Percentiles rank a stretch among this genome's conserved stretches.
These are phyloP conservation scores for Ptyas mucosa DNA, from an alignment of 2,113 vertebrate species.

Conservation along the genomic window DNA sequence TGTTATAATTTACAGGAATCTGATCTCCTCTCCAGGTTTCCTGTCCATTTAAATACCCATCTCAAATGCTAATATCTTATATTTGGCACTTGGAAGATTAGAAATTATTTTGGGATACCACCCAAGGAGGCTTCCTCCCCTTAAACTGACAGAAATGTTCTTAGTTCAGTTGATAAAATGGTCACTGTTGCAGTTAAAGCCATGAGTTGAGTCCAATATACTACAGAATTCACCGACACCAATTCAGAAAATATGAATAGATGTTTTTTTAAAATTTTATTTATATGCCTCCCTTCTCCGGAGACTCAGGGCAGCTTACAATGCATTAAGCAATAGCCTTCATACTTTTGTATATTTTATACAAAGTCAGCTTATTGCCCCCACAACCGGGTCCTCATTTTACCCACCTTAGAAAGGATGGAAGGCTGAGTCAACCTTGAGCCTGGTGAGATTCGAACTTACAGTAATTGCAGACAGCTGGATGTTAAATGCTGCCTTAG, in stretches of 20 bases:
- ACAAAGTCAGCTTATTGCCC: no score
- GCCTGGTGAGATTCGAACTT: no score
- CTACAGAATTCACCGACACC: background rate
- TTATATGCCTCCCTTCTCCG: no score
- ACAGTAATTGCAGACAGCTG: no score
- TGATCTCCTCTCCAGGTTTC: background rate
- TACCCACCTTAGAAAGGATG: no score
- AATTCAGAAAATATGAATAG: background rate
- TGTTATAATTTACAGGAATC: background rate
- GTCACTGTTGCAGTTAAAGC: background rate
- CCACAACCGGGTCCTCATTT: no score
- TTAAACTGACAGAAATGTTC: background rate
- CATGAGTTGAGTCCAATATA: background rate
- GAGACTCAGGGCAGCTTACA: no score
- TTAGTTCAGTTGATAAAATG: background rate
- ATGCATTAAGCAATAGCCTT: no score
- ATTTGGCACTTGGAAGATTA: background rate
- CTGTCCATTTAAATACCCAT: background rate
- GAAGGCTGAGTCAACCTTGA: no score
- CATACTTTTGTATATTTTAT: no score
- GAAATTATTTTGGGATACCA: background rate
- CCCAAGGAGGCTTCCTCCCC: background rate
- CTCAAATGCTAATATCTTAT: background rate
- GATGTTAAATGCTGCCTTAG: no score
- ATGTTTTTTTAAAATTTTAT: no score